Conservation (phyloP, 1,140 invertebrate genomes). For the Caenorhabditis briggsae region DNA sequence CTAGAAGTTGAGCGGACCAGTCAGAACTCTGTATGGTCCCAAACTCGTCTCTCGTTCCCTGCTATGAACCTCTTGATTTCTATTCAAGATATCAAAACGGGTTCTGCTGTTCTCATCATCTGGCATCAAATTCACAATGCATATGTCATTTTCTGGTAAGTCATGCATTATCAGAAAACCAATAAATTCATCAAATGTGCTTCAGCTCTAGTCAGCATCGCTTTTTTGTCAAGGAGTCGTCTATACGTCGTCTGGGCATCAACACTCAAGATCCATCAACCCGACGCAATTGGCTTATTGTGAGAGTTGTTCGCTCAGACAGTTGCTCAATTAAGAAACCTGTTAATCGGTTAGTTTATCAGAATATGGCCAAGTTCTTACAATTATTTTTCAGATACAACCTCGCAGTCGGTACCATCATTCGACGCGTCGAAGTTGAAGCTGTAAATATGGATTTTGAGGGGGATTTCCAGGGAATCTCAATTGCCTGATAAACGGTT, state of each 20-base stretch:
- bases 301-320: conserved; percentile 4
- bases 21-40: not conserved
- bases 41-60: conserved; percentile 10
- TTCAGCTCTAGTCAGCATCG: not conserved
- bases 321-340: conserved; percentile 36
- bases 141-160: conserved; percentile 36
- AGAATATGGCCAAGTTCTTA: too few relatives aligned
- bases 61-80: conserved; percentile 40
- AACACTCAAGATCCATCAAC: conserved; percentile 20
- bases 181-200: not conserved
- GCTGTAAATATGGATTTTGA: conserved; percentile 25
- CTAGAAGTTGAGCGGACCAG: not conserved
- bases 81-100: conserved; percentile 47
- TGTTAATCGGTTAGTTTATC: not conserved
- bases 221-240: conserved; percentile 25
- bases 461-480: conserved; percentile 2
- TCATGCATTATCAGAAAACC: too few relatives aligned
- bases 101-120: not conserved
- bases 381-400: conserved; percentile 18
- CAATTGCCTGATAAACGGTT: not conserved
- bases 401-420: not conserved
- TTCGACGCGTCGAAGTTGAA: conserved; percentile 27
- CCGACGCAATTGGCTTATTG: conserved; percentile 25
- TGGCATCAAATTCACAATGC: conserved; percentile 26
- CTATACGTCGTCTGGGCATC: conserved; percentile 24